These are phyloP conservation scores for Sarcoramphus papa DNA, from an alignment of 2,797 vertebrate species.

Conservation along the genomic window DNA sequence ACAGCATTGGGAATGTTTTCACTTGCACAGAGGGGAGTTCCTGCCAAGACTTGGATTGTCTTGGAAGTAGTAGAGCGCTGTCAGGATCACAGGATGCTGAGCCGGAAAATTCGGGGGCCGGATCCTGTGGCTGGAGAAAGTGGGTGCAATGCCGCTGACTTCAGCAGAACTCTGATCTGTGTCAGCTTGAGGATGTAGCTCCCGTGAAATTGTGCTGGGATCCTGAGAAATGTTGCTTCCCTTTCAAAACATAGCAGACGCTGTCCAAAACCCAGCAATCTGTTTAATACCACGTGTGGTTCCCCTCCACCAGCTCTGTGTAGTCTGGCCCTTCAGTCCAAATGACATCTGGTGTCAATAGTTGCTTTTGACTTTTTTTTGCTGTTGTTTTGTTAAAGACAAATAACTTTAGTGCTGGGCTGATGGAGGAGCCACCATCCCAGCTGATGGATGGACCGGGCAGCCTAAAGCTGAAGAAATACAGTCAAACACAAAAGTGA, in stretches of 20 bases:
- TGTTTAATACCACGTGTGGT: neutral
- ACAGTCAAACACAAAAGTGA: neutral
- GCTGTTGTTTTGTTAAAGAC: neutral
- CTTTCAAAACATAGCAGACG: neutral
- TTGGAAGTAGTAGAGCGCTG: neutral
- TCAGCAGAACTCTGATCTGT: neutral
- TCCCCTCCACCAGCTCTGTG: neutral
- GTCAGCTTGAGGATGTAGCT: neutral
- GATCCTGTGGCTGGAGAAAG: neutral
- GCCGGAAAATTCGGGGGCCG: fast-evolving
- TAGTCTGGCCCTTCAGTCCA: neutral
- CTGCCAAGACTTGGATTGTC: neutral
- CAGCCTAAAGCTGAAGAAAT: neutral
- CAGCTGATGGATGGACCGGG: neutral
- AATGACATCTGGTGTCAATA: neutral
- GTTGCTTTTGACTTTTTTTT: neutral
- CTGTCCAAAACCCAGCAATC: neutral
- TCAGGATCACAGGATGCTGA: neutral
- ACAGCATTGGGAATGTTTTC: neutral
- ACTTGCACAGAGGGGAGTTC: neutral
- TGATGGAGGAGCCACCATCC: neutral
- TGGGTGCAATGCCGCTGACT: neutral
- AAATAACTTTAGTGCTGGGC: neutral
- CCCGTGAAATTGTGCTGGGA: neutral
- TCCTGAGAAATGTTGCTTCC: neutral